Percentiles rank a stretch among this genome's conserved stretches.
Evolutionary conservation across 2,797 vertebrate genomes (phyloP).

Genomic region (Galago senegalensis): DNA sequence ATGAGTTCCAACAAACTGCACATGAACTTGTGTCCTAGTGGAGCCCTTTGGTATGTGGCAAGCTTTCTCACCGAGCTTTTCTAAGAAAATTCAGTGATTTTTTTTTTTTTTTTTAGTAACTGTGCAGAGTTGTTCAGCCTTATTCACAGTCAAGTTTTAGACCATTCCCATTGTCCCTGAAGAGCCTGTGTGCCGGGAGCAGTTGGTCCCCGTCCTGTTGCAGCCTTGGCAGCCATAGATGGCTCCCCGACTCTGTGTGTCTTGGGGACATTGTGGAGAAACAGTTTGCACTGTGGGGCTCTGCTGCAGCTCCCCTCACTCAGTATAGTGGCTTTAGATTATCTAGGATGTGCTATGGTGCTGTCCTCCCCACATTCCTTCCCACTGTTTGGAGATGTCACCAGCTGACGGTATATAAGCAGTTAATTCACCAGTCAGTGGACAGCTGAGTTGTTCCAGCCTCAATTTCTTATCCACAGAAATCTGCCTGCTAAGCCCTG

Average conservation of each 20-base stretch:
- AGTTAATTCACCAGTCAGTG: rapidly evolving
- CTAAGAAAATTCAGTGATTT: no score
- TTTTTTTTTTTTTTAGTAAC: neutral
- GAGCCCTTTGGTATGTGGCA: rapidly evolving
- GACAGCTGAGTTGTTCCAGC: no score
- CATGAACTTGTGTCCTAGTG: neutral
- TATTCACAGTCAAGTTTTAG: neutral
- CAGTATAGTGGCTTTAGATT: neutral
- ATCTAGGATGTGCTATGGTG: rapidly evolving
- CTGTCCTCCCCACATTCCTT: rapidly evolving
- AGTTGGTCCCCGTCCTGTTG: no score
- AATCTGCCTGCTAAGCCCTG: neutral
- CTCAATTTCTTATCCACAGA: neutral
- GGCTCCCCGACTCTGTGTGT: no score
- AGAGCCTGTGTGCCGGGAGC: rapidly evolving
- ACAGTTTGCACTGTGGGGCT: rapidly evolving
- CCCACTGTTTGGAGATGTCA: rapidly evolving
- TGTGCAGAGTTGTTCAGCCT: neutral
- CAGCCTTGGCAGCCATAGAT: rapidly evolving
- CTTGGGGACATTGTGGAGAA: neutral
- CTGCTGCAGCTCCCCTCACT: neutral
- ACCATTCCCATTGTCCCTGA: neutral
- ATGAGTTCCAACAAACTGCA: neutral
- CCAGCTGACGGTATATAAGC: neutral
- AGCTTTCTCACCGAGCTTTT: rapidly evolving